Percentiles rank a stretch among this genome's conserved stretches.
phyloP scores from a whole-genome alignment of 2,113 vertebrate species.

The Plectropomus leopardus region DNA sequence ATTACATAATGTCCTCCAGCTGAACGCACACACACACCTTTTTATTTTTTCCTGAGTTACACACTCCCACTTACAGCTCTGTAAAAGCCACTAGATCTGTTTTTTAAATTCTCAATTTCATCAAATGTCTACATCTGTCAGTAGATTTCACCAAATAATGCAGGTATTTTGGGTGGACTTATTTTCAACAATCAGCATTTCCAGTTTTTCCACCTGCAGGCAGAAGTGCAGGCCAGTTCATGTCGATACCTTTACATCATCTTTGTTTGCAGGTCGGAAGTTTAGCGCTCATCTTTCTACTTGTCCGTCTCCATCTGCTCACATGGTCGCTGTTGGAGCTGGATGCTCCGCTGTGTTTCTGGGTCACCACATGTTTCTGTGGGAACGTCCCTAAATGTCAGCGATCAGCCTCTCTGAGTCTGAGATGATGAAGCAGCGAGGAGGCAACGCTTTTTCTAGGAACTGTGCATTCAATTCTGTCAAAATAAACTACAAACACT shows the following conservation, averaged over 20 bases:
- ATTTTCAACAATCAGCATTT: no score
- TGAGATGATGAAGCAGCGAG: no score
- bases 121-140: no score
- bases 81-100: no score
- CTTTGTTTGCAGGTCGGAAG: neutral
- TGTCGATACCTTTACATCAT: neutral
- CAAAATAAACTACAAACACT: no score
- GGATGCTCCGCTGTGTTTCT: slow-evolving; percentile 17
- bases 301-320: slow-evolving; percentile 16
- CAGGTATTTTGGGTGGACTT: no score
- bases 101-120: no score
- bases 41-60: neutral
- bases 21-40: neutral
- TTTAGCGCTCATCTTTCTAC: slow-evolving; percentile 1
- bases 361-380: slow-evolving; percentile 6
- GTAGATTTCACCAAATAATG: no score
- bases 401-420: neutral
- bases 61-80: no score
- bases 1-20: slow-evolving; percentile 33
- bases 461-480: neutral
- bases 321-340: neutral
- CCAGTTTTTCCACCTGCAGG: no score
- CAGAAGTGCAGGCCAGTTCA: neutral
- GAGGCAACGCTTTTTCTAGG: no score
- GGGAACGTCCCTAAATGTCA: slow-evolving; percentile 5